Base-by-base conservation (phyloP, 1,140 invertebrate genomes). In the Cydia fagiglandana region DNA sequence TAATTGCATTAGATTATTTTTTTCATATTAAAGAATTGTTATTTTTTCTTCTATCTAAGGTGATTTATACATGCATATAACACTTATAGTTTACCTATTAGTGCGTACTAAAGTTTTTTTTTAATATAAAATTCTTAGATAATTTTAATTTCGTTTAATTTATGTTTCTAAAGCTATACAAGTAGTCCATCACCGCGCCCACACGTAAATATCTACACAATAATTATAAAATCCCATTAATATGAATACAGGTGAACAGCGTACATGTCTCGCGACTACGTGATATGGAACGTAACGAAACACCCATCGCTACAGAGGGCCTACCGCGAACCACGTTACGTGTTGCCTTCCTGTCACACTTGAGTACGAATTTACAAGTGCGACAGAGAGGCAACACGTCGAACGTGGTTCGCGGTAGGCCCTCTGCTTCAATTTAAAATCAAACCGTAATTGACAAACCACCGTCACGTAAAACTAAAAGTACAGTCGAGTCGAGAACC, bases 361-460 rank as follows among this genome's bases (percentile, higher is more conserved):
- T 24, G 2, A 0, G 24, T 24, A 24, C 24, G 24, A 24, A 24
- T 24, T 24, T 24, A 24, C 24, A 24, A 24, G 24, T 24, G 24
- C 24, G 24, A 24, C 24, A 24, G 24, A 24, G 24, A 24, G 24
- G 24, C 24, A 24, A 24, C 24, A 24, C 24, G 24, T 24, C 24
- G 2, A 24, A 24, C 24, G 24, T 2, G 24, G 24, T 24, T 24
- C 24, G 24, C 24, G 24, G 24, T 24, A 24, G 24, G 24, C 2
- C 24, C 24, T 1, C 24, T 24, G 24, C 80, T 82, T 77, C 28
- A 79, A 81, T 84, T 78, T 82, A 80, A 86, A 84, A 88, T 86
- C 84, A 78, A 84, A 83, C 73, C 75, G 47, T 91, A 91, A 91
- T 90, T 90, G 90, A 91, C 88, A 87, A 86, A 84, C 82, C 81